Evolutionary conservation across 2,113 vertebrate species (phyloP).

Genomic region (Aspidoscelis tigris): DNA sequence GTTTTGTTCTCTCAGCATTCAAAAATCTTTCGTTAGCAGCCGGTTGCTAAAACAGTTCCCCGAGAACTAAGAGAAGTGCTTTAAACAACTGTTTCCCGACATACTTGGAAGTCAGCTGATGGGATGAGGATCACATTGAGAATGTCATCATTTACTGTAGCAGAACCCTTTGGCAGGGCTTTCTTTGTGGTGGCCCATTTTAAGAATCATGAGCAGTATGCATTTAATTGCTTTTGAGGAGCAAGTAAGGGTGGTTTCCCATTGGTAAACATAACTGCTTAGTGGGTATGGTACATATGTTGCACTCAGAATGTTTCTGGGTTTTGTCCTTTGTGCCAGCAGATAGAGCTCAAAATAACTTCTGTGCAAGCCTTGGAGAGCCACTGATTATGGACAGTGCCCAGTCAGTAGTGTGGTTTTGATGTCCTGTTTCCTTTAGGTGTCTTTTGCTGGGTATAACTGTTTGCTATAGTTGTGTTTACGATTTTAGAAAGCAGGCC

Average conservation of each 20-base stretch:
- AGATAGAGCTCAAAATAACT: too few relatives aligned
- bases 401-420: background rate
- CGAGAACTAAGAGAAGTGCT: slow-evolving; percentile 3
- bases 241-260: too few relatives aligned
- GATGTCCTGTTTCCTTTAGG: background rate
- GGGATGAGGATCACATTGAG: background rate
- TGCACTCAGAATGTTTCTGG: too few relatives aligned
- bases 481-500: background rate
- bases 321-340: too few relatives aligned
- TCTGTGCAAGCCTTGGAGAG: too few relatives aligned
- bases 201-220: too few relatives aligned
- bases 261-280: too few relatives aligned
- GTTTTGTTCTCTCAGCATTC: background rate
- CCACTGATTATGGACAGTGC: too few relatives aligned
- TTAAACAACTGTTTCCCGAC: background rate
- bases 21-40: accelerated
- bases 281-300: too few relatives aligned
- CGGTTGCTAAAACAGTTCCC: slow-evolving; percentile 10
- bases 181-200: too few relatives aligned
- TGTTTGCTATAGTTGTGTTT: background rate
- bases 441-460: background rate
- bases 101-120: background rate
- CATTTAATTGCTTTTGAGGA: too few relatives aligned
- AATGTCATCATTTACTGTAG: background rate
- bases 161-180: background rate